Conservation (phyloP, 2,113 vertebrate species). For the Sapayoa aenigma region DNA sequence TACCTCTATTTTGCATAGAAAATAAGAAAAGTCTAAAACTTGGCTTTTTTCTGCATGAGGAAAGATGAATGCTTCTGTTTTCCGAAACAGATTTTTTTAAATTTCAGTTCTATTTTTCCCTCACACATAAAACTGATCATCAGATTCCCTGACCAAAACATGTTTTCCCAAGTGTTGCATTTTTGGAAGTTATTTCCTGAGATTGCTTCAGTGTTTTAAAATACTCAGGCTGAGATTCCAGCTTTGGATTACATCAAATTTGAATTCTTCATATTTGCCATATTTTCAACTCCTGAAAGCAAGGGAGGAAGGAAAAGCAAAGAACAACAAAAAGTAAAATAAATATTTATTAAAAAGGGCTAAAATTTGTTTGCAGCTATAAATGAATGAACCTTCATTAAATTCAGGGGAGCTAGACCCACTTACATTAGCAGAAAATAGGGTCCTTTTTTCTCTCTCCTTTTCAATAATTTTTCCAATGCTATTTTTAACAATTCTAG, state of each 20-base stretch:
- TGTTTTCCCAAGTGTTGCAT: background rate
- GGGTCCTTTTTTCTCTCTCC: conserved; percentile 6
- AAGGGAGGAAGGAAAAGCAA: background rate
- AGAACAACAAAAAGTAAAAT: background rate
- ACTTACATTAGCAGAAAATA: conserved; percentile 27
- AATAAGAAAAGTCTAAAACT: background rate
- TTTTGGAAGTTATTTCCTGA: background rate
- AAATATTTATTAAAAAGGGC: background rate
- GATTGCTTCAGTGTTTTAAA: background rate
- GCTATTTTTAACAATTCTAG: conserved; percentile 54
- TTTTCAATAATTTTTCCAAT: conserved; percentile 32
- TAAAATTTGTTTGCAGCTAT: background rate
- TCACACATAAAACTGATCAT: background rate
- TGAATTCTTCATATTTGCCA: background rate
- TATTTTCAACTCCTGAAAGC: background rate
- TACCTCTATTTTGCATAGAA: background rate
- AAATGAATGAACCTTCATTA: conserved; percentile 21
- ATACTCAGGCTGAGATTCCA: background rate
- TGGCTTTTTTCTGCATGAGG: background rate
- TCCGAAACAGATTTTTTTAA: background rate
- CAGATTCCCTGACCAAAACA: background rate
- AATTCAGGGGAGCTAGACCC: conserved; percentile 34
- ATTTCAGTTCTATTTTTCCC: background rate
- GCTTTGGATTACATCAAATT: background rate
- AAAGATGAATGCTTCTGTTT: background rate